Base-by-base conservation (phyloP, 1,140 invertebrate genomes). In the Sarcophaga bullata region DNA sequence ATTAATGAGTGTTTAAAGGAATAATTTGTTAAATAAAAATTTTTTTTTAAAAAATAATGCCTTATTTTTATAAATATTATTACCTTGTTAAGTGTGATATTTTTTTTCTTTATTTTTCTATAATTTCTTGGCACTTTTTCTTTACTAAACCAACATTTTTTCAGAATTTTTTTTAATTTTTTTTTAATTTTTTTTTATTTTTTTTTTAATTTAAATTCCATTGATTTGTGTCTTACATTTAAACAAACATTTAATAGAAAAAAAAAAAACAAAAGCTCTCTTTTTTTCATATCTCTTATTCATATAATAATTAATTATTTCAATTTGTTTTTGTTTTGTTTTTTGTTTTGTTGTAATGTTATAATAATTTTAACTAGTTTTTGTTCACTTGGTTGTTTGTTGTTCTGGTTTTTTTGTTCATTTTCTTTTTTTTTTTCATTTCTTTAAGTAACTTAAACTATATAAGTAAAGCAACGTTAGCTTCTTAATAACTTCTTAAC, bases 181-280 rank as follows among this genome's bases (percentile, higher is more conserved):
- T 15, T 13, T 58, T 15, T 50, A 8, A 50, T 50, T 50, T 50
- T 3, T 58, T 58, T 58, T 58, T 58, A 58, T 13, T 9, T 54
- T 54, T 58, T 5, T 15, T 58, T 58, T 58, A 15, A n/a, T 58
- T 15, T 58, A 11, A 58, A 13, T 58, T 58, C n/a, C 13, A 13
- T 58, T 6, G 0, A 58, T 13, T 58, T 58, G 15, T n/a, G 15
- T 58, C 54, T 58, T 58, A 58, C 13, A 58, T 58, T 58, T 58
- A 58, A 37, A 58, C 54, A 58, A n/a, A 58, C 54, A 58, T 58
- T 58, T 58, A 58, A 58, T 58, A 58, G 52, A 58, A 58, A 37
- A 37, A 37, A 4, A 37, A 37, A 37, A 37, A 58, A 15, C 54
- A 58, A 58, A 58, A 58, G 54, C 54, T 58, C 54, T 58, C 1